Conservation (phyloP, 2,888 invertebrate species). For the Sturmia bella region DNA sequence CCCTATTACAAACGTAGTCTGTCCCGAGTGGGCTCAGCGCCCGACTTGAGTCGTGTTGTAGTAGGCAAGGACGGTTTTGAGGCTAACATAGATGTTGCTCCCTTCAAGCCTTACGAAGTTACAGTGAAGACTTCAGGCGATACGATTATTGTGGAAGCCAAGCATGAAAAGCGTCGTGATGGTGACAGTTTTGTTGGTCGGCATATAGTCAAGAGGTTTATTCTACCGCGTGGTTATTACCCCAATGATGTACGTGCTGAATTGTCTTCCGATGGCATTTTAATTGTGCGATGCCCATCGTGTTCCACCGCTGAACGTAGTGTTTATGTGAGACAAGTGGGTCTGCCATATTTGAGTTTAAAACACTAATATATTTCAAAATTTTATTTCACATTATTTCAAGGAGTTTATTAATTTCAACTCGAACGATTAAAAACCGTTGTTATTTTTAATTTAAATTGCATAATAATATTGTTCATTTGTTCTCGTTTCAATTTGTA, state of each 20-base stretch:
- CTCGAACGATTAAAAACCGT: conserved; percentile 45
- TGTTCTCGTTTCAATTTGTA: too few species aligned
- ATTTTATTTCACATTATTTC: neutral
- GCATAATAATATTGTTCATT: too few species aligned
- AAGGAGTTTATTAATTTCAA: conserved; percentile 24
- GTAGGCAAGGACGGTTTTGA: conserved; percentile 86
- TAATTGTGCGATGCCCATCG: conserved; percentile 88
- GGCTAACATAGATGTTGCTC: conserved; percentile 86
- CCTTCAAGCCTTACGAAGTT: conserved; percentile 86
- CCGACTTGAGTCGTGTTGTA: conserved; percentile 79
- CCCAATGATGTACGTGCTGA: conserved; percentile 87
- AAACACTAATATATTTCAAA: conserved; percentile 76
- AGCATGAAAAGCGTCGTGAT: conserved; percentile 87
- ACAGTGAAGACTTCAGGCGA: conserved; percentile 86
- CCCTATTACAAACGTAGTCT: conserved; percentile 80
- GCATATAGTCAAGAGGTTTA: conserved; percentile 88
- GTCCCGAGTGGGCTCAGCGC: conserved; percentile 79
- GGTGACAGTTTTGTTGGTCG: conserved; percentile 89
- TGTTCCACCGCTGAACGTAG: conserved; percentile 84
- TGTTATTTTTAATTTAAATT: neutral
- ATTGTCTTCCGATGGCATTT: conserved; percentile 86
- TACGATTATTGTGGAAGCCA: conserved; percentile 85
- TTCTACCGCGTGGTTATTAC: conserved; percentile 87
- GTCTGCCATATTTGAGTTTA: conserved; percentile 84
- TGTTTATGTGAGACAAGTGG: conserved; percentile 88